phyloP scores from a whole-genome alignment of 2,888 invertebrate species.

The Timema cristinae region DNA sequence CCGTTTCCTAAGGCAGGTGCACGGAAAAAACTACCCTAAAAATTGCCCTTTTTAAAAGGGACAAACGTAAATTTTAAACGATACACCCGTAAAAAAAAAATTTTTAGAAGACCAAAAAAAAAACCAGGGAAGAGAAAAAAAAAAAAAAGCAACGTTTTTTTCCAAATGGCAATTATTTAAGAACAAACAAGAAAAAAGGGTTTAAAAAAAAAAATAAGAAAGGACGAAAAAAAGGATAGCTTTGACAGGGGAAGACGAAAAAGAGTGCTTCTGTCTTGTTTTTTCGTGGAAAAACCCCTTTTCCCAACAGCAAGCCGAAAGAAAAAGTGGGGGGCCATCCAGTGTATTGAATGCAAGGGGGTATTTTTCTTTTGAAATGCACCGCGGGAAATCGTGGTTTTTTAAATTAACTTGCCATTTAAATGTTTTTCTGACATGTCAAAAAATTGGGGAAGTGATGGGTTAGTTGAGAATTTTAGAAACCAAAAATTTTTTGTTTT shows the following conservation, averaged over 20 bases:
- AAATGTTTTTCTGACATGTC: not conserved
- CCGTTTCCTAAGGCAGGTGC: slow-evolving; percentile 6
- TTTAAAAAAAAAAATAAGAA: not conserved
- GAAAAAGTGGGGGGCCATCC: slow-evolving; percentile 5
- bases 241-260: not conserved
- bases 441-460: too few relatives aligned
- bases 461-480: too few relatives aligned
- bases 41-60: not conserved
- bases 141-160: not conserved
- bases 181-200: not conserved
- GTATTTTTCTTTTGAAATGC: slow-evolving; percentile 1
- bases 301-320: not conserved
- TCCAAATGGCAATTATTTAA: not conserved
- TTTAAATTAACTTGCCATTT: not conserved
- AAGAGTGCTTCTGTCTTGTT: not conserved
- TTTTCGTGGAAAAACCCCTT: not conserved
- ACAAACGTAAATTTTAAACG: not conserved
- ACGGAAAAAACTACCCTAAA: slow-evolving; percentile 4
- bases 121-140: too few relatives aligned
- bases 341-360: slow-evolving; percentile 4
- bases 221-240: not conserved
- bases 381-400: not conserved
- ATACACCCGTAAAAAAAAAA: not conserved
- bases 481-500: too few relatives aligned
- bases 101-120: slow-evolving; percentile 7